Evolutionary conservation across 1,140 invertebrate genomes (phyloP), one percentile per base, ranked within the genome.

Genomic region (Babylonia areolata): DNA sequence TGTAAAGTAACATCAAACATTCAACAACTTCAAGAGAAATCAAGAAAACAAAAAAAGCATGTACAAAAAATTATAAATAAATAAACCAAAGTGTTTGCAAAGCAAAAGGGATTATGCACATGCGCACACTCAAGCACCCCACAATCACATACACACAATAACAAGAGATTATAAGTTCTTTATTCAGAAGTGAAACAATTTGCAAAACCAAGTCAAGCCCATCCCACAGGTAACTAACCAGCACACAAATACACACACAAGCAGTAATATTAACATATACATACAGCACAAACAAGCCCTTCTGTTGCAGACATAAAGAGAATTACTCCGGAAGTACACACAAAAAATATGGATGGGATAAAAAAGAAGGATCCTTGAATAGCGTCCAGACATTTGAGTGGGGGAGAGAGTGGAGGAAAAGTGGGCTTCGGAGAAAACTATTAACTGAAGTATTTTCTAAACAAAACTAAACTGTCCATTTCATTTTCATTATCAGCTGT

Each of bases 11-110:
- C 58, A 64, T 64, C 58, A 64, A 64, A 64, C 58, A 64, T 64
- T 64, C 58, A 64, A 64, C 58, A 64, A 64, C 58, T 64, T 64
- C 58, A 64, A 64, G 58, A 64, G 28, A 64, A 64, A 64, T n/a
- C 58, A 64, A 64, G 28, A 23, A 23, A 64, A 64, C 58, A 64
- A 64, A 51, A 51, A 51, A 64, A n/a, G 20, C 58, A 11, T 23
- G 28, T 23, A 0, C 6, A 3, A 64, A 23, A 64, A 23, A 64
- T 6, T 6, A 64, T 23, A 11, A 11, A 23, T 23, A 64, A 11
- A 64, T 23, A n/a, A n/a, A 64, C 15, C 58, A 23, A 5, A 64
- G 28, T 64, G 28, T 64, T 12, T 64, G 58, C 58, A 64, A 64
- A n/a, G 58, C 20, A 64, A 64, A 23, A 23, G 28, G 15, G 15